phyloP scores from a whole-genome alignment of 2,888 invertebrate genomes.

The Aphodius granarius region DNA sequence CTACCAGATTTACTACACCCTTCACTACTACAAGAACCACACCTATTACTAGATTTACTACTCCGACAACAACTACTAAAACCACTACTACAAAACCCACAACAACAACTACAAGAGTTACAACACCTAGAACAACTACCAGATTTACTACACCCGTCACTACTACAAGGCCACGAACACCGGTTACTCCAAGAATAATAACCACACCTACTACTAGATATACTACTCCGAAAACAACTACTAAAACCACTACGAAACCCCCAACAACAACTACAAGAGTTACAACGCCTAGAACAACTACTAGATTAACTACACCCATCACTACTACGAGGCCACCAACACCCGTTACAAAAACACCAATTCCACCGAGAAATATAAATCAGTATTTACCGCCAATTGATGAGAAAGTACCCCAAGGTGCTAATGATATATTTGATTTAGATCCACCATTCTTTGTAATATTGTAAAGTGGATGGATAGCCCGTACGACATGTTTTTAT shows the following conservation, averaged over 20 bases:
- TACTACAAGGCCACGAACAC: background rate
- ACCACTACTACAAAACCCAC: background rate
- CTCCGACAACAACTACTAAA: background rate
- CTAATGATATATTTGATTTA: background rate
- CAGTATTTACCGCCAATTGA: background rate
- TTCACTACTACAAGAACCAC: constrained; percentile 2
- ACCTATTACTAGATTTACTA: background rate
- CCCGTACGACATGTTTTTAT: background rate
- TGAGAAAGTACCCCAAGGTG: background rate
- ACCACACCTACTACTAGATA: background rate
- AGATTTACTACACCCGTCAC: background rate
- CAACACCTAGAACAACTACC: background rate
- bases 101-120: background rate
- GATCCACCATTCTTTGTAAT: background rate
- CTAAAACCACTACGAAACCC: background rate
- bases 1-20: no score
- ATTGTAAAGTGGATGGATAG: background rate
- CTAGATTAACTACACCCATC: background rate
- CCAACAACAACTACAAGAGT: background rate
- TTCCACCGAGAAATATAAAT: background rate
- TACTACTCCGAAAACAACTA: background rate
- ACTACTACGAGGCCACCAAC: background rate
- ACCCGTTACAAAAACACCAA: no score
- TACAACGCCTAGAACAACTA: background rate
- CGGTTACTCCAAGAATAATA: background rate